These are phyloP conservation scores for Acronicta psi DNA, from an alignment of 2,888 invertebrate genomes.

Conservation along the genomic window DNA sequence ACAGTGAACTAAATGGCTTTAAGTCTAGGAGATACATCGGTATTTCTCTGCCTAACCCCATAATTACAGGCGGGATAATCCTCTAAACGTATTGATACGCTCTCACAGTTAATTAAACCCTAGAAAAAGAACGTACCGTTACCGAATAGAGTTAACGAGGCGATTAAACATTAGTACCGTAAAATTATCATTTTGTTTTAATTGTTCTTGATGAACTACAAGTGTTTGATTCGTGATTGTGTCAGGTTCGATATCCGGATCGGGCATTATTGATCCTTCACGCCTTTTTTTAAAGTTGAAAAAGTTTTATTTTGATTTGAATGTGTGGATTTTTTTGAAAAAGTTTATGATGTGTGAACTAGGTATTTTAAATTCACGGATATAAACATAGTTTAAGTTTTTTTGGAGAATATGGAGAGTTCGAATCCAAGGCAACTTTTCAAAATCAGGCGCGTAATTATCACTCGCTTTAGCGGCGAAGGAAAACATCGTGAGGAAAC, in stretches of 20 bases:
- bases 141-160: slow-evolving; percentile 21
- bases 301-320: slow-evolving; percentile 15
- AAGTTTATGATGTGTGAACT: no score
- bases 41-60: no score
- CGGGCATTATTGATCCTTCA: slow-evolving; percentile 30
- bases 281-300: slow-evolving; percentile 21
- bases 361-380: no score
- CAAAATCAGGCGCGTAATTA: no score
- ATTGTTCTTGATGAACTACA: slow-evolving; percentile 29
- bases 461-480: no score
- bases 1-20: no score
- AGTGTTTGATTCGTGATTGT: slow-evolving; percentile 26
- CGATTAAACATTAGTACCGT: slow-evolving; percentile 47
- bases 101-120: neutral
- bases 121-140: slow-evolving; percentile 24
- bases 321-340: slow-evolving; percentile 7
- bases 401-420: no score
- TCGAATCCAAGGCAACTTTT: no score
- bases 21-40: no score
- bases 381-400: no score
- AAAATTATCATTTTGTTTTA: slow-evolving; percentile 31
- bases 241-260: slow-evolving; percentile 32
- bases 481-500: no score
- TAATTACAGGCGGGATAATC: no score
- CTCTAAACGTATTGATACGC: neutral